Evolutionary conservation across 2,888 invertebrate species (phyloP), one percentile per base, ranked within the genome.

Genomic region (Drosophila mimetica): DNA sequence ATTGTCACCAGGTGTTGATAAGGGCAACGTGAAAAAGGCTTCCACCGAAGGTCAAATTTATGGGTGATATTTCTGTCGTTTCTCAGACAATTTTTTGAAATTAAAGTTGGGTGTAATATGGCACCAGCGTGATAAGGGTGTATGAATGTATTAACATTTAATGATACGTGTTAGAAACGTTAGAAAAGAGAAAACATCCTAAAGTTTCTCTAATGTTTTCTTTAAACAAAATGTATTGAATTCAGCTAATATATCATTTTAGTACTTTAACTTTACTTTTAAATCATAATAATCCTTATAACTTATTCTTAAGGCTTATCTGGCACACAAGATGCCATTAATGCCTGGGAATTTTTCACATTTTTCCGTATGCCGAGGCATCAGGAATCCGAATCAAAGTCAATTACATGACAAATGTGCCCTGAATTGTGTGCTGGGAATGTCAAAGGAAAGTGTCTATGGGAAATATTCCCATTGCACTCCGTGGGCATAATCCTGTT

Each of bases 1-100:
- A 79, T 61, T 84, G 79, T 79, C 82, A 77, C 71, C 86, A 84
- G 85, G 86, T 86, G 83, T 78, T 77, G 79, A 75, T 74, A 80
- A 84, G 71, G 71, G 66, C 63, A 55, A 41, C 60, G 69, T 34
- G n/a, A 22, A 61, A 55, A 48, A 39, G 36, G 39, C 54, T 30
- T 37, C 50, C 20, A 46, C 52, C 71, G 74, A 77, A 83, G 75
- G 75, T 79, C 65, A 77, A 65, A 80, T 80, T 77, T 75, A 65
- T 66, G 63, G 50, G 30, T 50, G 50, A 50, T 41, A 63, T 63
- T 41, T 11, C 60, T 28, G 25, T 42, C 25, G 39, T 20, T 34
- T 16, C 16, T 16, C 63, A 48, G 41, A 16, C 14, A 25, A 42
- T 34, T 48, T 48, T 39, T 42, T 28, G 28, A 42, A 63, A 50